Evolutionary conservation across 2,888 invertebrate genomes (phyloP), one percentile per base, ranked within the genome.

Genomic region (Entomobrya multifasciata): DNA sequence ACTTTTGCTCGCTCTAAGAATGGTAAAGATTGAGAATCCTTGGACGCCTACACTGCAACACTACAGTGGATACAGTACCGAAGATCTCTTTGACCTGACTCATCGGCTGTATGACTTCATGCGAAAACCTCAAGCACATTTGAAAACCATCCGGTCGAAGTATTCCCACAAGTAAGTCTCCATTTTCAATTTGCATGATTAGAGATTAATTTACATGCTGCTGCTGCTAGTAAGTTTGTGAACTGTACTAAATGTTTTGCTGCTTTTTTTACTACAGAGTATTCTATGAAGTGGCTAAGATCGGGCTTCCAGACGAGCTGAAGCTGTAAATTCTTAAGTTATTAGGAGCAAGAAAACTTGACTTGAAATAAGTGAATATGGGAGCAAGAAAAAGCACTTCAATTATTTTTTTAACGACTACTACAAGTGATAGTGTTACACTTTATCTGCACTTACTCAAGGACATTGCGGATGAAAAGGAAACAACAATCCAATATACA

Each of bases 281-380:
- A 92, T 98, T 98, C 93, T 97, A 96, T 92, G 96, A 97, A 94
- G 98, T 98, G 85, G 97, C 98, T 88, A 96, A 96, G 93, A 95
- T 96, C 89, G 95, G 96, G 8, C 86, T 92, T n/a, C 92, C 92
- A 0, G 91, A 91, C 10, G 89, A 91, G 27, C 87, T 91, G 57
- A 89, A 88, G 52, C 49, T 90, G 22, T 90, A 90, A 90, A 44
- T 25, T 1, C 15, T 55, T 27, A 25, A 49, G 15, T 3, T 22
- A 17, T 44, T n/a, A n/a, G n/a, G 30, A 20, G 36, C 17, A 17
- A 36, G 22, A 52, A n/a, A 13, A 30, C 20, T 5, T 22, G 57
- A 25, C 25, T 22, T 4, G 22, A 36, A 41, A 10, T 22, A 27
- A 22, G 67, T 30, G 52, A n/a, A 65, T 41, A 0, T 17, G 22